Evolutionary conservation across 2,113 vertebrate species (phyloP), one percentile per base, ranked within the genome.

Genomic region (Pogonocichla stellata): DNA sequence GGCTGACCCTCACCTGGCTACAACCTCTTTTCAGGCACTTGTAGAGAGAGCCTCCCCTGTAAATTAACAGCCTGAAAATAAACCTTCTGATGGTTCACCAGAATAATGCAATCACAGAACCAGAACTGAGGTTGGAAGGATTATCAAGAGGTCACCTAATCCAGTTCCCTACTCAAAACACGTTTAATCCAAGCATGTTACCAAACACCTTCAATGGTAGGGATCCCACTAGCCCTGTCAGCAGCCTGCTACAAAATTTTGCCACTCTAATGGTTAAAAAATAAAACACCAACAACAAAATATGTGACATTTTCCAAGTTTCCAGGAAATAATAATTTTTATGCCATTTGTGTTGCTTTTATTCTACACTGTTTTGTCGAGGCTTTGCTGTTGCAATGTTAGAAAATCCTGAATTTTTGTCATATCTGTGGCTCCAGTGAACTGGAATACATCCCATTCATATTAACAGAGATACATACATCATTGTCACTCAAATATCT

Each of bases 1-100:
- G 19, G 10, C 25, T 0, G 0, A 71, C 8, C 25, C 36, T 5
- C 10, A 26, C 10, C 38, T 25, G 17, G 17, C 47, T 34, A 4
- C 8, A 51, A 25, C 2, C 8, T 43, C 47, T 25, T 61, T 51
- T 31, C 25, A 61, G 47, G 56, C 12, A 71, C 33, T 7, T 43
- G 16, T 8, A 53, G 47, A 36, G 24, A n/a, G 19, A 51, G 25
- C 8, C 18, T 61, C 33, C 38, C 42, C 14, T 53, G 16, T 17
- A 53, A 53, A 36, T 36, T 61, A 33, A 31, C 16, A 61, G 20
- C 13, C 38, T 72, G 33, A 36, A 72, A 62, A 53, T 8, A 43
- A 33, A 31, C 5, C 7, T 14, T 19, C 10, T 53, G 33, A 17
- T 36, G 10, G 10, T 36, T 71, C 17, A 36, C 13, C 33, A 53